phyloP scores from a whole-genome alignment of 1,140 invertebrate genomes.

The Himalopsyche phryganea region DNA sequence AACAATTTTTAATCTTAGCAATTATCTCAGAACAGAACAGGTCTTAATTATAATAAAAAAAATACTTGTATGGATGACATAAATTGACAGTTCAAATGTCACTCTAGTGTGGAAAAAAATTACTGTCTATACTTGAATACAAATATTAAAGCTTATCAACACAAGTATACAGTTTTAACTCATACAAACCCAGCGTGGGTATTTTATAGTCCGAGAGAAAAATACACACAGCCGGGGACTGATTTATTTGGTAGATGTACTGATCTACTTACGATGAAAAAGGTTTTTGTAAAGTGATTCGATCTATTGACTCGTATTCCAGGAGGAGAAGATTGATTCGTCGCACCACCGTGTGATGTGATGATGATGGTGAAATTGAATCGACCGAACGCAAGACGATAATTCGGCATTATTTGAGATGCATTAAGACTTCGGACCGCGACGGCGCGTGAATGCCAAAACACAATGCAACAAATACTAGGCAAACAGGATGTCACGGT shows the following conservation, averaged over 20 bases:
- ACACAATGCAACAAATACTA: constrained; percentile 16
- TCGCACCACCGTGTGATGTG: constrained; percentile 17
- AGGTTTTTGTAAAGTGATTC: constrained; percentile 8
- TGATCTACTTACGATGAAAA: constrained; percentile 2
- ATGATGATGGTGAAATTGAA: constrained; percentile 29
- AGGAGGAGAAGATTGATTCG: constrained; percentile 21
- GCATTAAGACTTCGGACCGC: constrained; percentile 30
- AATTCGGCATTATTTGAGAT: constrained; percentile 23
- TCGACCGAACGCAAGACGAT: constrained; percentile 19
- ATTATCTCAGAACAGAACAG: too few relatives aligned
- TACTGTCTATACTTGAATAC: too few relatives aligned
- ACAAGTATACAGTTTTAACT: too few relatives aligned
- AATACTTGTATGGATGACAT: too few relatives aligned
- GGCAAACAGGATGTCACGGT: constrained; percentile 32
- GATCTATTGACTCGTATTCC: constrained; percentile 14
- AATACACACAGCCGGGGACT: too few relatives aligned
- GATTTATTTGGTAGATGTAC: neutral
- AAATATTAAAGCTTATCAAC: too few relatives aligned
- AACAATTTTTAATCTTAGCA: too few relatives aligned
- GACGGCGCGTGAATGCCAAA: constrained; percentile 20
- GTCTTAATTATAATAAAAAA: too few relatives aligned
- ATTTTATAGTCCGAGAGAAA: too few relatives aligned
- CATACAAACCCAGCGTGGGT: too few relatives aligned
- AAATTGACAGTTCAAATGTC: too few relatives aligned
- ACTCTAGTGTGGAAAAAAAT: too few relatives aligned